These are phyloP conservation scores for Taxidea taxus DNA, from an alignment of 2,113 vertebrate species.

Conservation along the genomic window DNA sequence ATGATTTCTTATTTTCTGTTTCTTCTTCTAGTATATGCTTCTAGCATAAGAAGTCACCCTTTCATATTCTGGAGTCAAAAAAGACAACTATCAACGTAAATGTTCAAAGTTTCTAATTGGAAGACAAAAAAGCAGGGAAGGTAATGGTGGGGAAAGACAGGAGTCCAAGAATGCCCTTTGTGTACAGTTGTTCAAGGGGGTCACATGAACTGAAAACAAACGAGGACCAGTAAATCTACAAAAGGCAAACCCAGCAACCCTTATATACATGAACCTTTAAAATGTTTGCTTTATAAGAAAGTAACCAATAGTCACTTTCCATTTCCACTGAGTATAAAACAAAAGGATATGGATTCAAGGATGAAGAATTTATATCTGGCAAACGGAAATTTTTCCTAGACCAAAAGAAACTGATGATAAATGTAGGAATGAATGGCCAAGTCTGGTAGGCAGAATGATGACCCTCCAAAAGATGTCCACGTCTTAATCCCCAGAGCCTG, in stretches of 20 bases:
- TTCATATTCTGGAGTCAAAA: not conserved
- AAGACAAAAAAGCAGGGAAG: not conserved
- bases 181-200: not conserved
- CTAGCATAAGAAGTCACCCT: not conserved
- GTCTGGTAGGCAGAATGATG: not conserved
- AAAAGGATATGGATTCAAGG: not conserved
- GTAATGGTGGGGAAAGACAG: not conserved
- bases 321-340: not conserved
- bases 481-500: not conserved
- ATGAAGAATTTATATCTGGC: constrained; percentile 1
- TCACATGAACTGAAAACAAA: not conserved
- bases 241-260: not conserved
- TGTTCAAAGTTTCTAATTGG: not conserved
- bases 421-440: not conserved
- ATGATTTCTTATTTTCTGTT: not conserved
- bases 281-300: not conserved
- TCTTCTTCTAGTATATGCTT: not conserved
- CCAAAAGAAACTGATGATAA: not conserved
- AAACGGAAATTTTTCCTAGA: not conserved
- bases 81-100: not conserved
- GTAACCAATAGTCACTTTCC: not conserved
- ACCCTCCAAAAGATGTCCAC: not conserved
- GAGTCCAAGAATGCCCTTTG: not conserved
- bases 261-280: not conserved
- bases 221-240: not conserved